A percentile compares a stretch with the other conserved stretches of the same genome.
Conservation (phyloP, 2,888 invertebrate genomes). For the Lepeophtheirus nordmannii region DNA sequence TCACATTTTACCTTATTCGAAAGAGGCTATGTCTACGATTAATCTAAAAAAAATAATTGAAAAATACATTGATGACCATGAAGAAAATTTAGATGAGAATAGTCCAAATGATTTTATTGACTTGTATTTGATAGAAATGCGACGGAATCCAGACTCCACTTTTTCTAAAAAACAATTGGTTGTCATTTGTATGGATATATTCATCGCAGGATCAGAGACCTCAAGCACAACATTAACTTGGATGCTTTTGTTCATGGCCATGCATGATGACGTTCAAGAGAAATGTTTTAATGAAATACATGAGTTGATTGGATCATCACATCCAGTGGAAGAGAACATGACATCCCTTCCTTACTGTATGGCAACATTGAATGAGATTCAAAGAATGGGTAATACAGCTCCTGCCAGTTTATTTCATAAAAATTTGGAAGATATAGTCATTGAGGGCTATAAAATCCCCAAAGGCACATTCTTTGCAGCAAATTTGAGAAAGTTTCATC, state of each 20-base stretch:
- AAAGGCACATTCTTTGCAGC: neutral
- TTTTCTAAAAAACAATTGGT: constrained; percentile 12
- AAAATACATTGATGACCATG: constrained; percentile 3
- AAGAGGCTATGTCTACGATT: neutral
- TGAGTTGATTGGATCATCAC: neutral
- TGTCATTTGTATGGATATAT: constrained; percentile 16
- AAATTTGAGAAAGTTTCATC: constrained; percentile 1
- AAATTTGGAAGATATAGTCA: neutral
- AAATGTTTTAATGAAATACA: constrained; percentile 17
- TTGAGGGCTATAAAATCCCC: neutral
- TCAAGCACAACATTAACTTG: constrained; percentile 17
- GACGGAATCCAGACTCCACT: neutral
- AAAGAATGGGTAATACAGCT: neutral
- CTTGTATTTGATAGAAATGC: constrained; percentile 14
- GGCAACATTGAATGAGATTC: neutral
- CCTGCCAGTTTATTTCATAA: neutral
- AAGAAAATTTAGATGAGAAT: neutral
- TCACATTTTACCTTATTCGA: neutral
- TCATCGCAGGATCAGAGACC: constrained; percentile 18
- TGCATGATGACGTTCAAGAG: constrained; percentile 9
- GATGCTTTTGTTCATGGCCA: constrained; percentile 5
- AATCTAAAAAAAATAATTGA: constrained; percentile 14
- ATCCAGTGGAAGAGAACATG: neutral
- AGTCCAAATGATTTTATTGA: constrained; percentile 17
- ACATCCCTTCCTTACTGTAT: neutral